Evolutionary conservation across 2,797 vertebrate genomes (phyloP).

Genomic region (Cynodonichthys magdalenae): DNA sequence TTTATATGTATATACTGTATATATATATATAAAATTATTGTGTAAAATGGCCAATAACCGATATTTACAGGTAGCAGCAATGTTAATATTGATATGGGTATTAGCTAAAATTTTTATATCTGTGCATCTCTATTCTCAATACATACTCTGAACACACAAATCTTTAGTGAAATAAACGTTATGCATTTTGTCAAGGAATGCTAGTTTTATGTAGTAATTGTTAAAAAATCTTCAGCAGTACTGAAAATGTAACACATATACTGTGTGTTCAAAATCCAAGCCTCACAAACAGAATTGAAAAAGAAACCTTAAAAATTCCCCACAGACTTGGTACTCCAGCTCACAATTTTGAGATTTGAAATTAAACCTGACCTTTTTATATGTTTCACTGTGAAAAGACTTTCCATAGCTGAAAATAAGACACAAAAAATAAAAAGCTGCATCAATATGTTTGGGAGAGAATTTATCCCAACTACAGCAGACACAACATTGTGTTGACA

Average conservation of each 20-base stretch:
- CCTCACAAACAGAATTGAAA: neutral
- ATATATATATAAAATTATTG: too few species aligned
- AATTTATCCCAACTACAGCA: constrained; percentile 9
- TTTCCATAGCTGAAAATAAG: constrained; percentile 23
- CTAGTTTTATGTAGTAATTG: too few species aligned
- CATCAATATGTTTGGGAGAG: constrained; percentile 2
- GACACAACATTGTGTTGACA: too few species aligned
- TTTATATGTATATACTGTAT: too few species aligned
- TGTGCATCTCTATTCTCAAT: too few species aligned
- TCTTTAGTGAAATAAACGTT: too few species aligned
- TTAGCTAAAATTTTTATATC: too few species aligned
- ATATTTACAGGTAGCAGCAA: too few species aligned
- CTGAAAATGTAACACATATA: neutral
- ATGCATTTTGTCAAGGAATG: too few species aligned
- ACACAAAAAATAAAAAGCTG: constrained; percentile 19
- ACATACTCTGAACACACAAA: too few species aligned
- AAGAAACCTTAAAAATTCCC: neutral
- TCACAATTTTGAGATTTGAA: neutral
- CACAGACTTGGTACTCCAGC: neutral
- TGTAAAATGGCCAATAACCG: too few species aligned
- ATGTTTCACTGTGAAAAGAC: constrained; percentile 35
- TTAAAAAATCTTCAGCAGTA: neutral
- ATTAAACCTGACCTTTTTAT: constrained; percentile 5
- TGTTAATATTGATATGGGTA: too few species aligned
- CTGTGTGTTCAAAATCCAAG: neutral